Percentiles rank a stretch among this genome's conserved stretches.
phyloP scores from a whole-genome alignment of 2,888 invertebrate species.

The Drosophila antonietae region DNA sequence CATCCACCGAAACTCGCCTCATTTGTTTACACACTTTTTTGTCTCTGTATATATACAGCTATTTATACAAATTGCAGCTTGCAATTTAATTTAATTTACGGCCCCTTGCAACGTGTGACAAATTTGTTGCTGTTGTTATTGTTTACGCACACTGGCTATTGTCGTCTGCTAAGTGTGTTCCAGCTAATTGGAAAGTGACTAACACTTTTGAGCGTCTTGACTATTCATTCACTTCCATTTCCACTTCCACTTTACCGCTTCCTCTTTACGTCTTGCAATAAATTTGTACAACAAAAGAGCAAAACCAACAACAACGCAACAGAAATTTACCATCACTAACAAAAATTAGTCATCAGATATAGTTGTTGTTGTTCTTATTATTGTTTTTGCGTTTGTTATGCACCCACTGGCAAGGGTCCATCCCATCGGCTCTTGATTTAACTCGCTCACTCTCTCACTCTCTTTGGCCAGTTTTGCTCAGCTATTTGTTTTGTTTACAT shows the following conservation, averaged over 20 bases:
- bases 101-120: constrained; percentile 44
- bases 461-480: neutral
- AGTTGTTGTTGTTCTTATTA: constrained; percentile 14
- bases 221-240: constrained; percentile 50
- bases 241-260: constrained; percentile 73
- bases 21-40: constrained; percentile 71
- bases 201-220: constrained; percentile 32
- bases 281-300: constrained; percentile 51
- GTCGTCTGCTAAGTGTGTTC: constrained; percentile 24
- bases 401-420: constrained; percentile 73
- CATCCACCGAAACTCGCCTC: constrained; percentile 42
- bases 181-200: constrained; percentile 59
- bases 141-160: constrained; percentile 16
- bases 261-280: constrained; percentile 57
- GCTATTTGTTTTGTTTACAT: constrained; percentile 74
- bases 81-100: constrained; percentile 40
- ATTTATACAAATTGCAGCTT: constrained; percentile 15
- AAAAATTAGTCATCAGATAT: constrained; percentile 53
- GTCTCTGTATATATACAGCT: constrained; percentile 27
- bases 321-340: constrained; percentile 36
- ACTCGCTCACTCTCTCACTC: constrained; percentile 7
- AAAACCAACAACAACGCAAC: constrained; percentile 24
- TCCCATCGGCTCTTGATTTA: constrained; percentile 64
- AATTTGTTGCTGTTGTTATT: constrained; percentile 26
- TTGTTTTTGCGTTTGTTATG: constrained; percentile 39